These are phyloP conservation scores for Thecophora atra DNA, from an alignment of 2,888 invertebrate species.

Conservation along the genomic window DNA sequence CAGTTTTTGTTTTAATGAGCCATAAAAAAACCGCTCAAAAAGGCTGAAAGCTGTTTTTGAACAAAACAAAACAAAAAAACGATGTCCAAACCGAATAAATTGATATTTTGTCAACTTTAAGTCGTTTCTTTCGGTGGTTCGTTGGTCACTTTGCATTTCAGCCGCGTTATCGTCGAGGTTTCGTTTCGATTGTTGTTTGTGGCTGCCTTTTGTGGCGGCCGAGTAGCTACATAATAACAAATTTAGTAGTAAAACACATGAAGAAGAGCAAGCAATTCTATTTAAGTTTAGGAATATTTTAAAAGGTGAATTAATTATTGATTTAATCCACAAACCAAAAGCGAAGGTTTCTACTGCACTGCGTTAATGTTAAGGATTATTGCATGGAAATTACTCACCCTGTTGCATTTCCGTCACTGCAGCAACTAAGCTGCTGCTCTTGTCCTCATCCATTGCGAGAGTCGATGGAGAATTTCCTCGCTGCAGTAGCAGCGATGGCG, in stretches of 20 bases:
- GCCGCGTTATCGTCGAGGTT: not conserved
- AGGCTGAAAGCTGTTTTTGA: too few species aligned
- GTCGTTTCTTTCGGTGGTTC: not conserved
- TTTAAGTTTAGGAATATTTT: too few species aligned
- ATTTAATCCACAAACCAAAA: not conserved
- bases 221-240: not conserved
- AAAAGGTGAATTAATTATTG: too few species aligned
- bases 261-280: not conserved
- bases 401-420: constrained; percentile 64
- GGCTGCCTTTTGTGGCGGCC: not conserved
- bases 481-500: not conserved
- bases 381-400: constrained; percentile 52
- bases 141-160: not conserved
- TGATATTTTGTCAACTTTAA: not conserved
- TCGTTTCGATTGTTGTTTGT: too few species aligned
- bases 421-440: constrained; percentile 64
- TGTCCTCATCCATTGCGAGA: constrained; percentile 63
- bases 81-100: too few species aligned
- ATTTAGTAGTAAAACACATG: not conserved
- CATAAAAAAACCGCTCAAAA: too few species aligned
- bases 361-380: too few species aligned
- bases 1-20: too few species aligned
- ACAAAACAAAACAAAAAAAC: too few species aligned
- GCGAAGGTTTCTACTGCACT: too few species aligned
- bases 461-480: not conserved